A percentile compares a stretch with the other conserved stretches of the same genome.
phyloP scores from a whole-genome alignment of 2,113 vertebrate species.

The Leiothrix lutea region DNA sequence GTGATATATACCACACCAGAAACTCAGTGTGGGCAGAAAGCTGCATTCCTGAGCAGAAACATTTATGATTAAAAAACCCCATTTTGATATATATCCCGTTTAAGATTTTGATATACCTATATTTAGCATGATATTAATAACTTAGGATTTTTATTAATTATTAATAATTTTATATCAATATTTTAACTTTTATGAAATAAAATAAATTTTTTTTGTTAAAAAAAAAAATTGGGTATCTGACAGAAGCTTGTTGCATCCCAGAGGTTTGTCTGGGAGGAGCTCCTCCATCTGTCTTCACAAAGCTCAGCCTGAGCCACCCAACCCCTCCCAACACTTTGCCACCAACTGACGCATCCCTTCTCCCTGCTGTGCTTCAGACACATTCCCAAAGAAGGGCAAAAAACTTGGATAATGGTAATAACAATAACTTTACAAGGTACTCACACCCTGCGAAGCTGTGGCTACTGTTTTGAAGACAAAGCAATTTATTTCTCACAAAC shows the following conservation, averaged over 20 bases:
- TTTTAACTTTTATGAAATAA: too few relatives aligned
- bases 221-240: not conserved
- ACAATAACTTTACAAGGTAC: not conserved
- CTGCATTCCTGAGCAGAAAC: not conserved
- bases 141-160: too few relatives aligned
- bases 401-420: not conserved
- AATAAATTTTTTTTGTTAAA: too few relatives aligned
- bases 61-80: fast-evolving
- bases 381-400: not conserved
- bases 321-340: not conserved
- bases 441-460: not conserved
- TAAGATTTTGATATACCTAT: not conserved
- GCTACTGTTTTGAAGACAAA: not conserved
- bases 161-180: too few relatives aligned
- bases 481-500: not conserved
- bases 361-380: not conserved
- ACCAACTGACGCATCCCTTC: not conserved
- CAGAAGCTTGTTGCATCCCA: not conserved
- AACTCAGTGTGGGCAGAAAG: not conserved
- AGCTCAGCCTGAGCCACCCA: not conserved
- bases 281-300: not conserved
- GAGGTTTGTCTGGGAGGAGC: not conserved
- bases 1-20: not conserved
- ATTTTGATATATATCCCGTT: not conserved
- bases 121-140: not conserved